A percentile compares a stretch with the other conserved stretches of the same genome.
phyloP scores from a whole-genome alignment of 1,140 invertebrate species.

The Diachasma alloeum region DNA sequence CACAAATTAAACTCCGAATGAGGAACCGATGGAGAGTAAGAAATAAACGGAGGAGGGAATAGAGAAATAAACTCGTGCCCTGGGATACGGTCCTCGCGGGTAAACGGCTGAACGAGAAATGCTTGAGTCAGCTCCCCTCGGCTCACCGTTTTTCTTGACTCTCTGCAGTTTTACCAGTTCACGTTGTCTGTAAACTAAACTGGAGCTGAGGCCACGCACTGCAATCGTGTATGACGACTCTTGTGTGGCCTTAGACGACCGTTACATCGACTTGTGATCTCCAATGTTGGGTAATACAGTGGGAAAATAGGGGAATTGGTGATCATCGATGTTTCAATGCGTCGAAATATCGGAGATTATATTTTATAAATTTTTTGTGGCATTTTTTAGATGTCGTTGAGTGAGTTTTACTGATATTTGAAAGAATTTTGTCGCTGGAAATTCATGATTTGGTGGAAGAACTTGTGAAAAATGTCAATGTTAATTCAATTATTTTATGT shows the following conservation, averaged over 20 bases:
- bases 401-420: too few relatives aligned
- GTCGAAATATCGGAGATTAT: too few relatives aligned
- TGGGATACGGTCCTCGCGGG: background rate
- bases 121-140: background rate
- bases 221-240: background rate
- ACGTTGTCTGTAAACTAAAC: background rate
- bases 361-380: too few relatives aligned
- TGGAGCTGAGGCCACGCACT: background rate
- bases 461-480: too few relatives aligned
- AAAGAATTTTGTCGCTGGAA: too few relatives aligned
- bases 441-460: too few relatives aligned
- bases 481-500: too few relatives aligned
- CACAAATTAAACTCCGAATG: background rate
- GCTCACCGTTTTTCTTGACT: background rate
- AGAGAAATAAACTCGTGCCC: too few relatives aligned
- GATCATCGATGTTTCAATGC: too few relatives aligned
- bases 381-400: too few relatives aligned
- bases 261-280: background rate
- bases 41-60: background rate
- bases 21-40: background rate
- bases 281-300: background rate
- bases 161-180: background rate
- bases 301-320: too few relatives aligned
- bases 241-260: background rate
- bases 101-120: slow-evolving; percentile 13